A percentile compares a stretch with the other conserved stretches of the same genome.
phyloP scores from a whole-genome alignment of 2,888 invertebrate species.

The Aradus depressus region DNA sequence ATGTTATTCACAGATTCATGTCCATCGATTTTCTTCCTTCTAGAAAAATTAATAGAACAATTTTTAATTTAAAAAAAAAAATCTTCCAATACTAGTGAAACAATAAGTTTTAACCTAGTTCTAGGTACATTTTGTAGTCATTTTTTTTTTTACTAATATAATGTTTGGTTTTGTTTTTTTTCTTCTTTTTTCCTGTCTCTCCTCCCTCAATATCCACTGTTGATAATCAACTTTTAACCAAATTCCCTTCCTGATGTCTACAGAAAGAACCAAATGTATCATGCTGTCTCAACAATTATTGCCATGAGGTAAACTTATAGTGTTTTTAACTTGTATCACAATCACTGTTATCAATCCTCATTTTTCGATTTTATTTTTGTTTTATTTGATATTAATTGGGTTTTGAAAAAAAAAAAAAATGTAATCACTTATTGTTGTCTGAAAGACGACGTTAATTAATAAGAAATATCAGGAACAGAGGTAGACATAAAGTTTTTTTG shows the following conservation, averaged over 20 bases:
- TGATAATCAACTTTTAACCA: constrained; percentile 4
- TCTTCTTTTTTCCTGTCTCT: constrained; percentile 24
- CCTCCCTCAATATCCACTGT: constrained; percentile 16
- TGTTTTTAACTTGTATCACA: constrained; percentile 10
- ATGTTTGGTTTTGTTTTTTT: constrained; percentile 22
- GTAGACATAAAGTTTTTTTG: no score
- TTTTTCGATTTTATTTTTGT: no score
- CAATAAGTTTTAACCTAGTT: constrained; percentile 9
- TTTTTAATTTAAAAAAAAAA: no score
- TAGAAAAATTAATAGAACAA: no score
- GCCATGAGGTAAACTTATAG: constrained; percentile 65
- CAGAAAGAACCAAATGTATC: constrained; percentile 88
- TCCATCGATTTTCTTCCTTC: no score
- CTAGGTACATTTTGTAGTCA: constrained; percentile 17
- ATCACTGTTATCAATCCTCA: no score
- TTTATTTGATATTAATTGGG: constrained; percentile 2
- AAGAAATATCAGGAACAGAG: no score
- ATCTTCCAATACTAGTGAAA: no score
- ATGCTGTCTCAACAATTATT: constrained; percentile 87
- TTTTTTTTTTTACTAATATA: constrained; percentile 20
- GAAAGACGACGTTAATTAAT: no score
- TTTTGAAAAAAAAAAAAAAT: no score
- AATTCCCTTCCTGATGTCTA: constrained; percentile 8
- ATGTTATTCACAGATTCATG: no score
- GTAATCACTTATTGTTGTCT: no score